These are phyloP conservation scores for Pemphigus obesinymphae DNA, from an alignment of 1,140 invertebrate genomes.

Conservation along the genomic window DNA sequence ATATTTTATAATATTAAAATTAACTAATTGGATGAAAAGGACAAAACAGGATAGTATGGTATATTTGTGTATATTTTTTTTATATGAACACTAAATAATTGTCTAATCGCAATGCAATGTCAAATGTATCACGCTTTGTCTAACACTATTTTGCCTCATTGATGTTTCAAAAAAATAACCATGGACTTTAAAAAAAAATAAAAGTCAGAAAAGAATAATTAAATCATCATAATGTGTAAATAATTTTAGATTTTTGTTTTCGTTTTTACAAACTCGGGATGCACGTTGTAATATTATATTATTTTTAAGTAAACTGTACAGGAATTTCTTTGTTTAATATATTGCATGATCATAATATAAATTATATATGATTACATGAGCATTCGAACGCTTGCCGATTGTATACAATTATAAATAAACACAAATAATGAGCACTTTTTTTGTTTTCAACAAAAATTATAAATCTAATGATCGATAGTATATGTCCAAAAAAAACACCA, in stretches of 20 bases:
- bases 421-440: background rate
- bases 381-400: constrained; percentile 16
- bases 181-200: background rate
- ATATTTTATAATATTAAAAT: background rate
- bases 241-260: background rate
- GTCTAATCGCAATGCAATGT: constrained; percentile 2
- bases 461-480: background rate
- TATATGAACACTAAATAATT: background rate
- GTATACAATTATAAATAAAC: background rate
- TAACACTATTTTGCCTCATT: constrained; percentile 19
- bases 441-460: background rate
- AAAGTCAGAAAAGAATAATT: background rate
- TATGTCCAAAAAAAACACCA: background rate
- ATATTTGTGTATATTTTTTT: background rate
- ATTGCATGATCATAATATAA: constrained; percentile 22
- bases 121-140: constrained; percentile 27
- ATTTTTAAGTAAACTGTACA: constrained; percentile 30
- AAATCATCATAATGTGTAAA: constrained; percentile 1
- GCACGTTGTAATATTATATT: constrained; percentile 30
- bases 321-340: constrained; percentile 34
- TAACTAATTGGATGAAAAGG: background rate
- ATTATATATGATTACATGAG: background rate
- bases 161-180: background rate
- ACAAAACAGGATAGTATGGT: constrained; percentile 1
- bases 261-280: background rate